A percentile compares a stretch with the other conserved stretches of the same genome.
Conservation (phyloP, 2,113 vertebrate species). For the Upupa epops region DNA sequence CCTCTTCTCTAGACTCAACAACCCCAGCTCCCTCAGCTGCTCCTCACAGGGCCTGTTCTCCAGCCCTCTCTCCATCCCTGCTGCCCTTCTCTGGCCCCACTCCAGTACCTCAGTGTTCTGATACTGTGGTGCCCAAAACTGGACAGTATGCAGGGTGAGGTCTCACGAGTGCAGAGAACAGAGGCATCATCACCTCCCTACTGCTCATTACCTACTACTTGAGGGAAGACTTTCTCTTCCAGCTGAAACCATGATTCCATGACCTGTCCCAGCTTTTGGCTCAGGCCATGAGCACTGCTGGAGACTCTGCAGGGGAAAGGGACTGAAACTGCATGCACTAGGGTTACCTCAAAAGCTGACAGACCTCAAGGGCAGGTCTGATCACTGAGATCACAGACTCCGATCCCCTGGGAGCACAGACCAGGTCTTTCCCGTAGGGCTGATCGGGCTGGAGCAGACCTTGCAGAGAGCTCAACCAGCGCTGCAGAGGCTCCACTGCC, state of each 20-base stretch:
- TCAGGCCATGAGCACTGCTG: background rate
- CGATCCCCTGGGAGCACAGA: background rate
- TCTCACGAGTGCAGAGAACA: no score
- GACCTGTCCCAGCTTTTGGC: background rate
- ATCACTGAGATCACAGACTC: background rate
- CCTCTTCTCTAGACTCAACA: no score
- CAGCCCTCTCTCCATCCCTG: no score
- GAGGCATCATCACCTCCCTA: no score
- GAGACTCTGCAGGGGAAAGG: background rate
- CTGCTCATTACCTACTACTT: no score
- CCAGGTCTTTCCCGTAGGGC: background rate
- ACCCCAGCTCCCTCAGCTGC: no score
- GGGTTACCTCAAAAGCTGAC: background rate
- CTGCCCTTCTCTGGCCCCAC: no score
- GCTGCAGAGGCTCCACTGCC: background rate
- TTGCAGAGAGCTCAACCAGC: background rate
- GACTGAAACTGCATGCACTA: accelerated
- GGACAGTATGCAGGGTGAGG: no score
- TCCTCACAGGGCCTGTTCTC: no score
- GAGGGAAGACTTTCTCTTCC: no score
- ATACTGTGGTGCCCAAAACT: no score
- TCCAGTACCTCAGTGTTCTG: no score
- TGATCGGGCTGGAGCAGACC: background rate
- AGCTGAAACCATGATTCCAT: background rate
- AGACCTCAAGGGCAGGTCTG: background rate